These are phyloP conservation scores for Drosophila cognata DNA, from an alignment of 2,888 invertebrate species.

Conservation along the genomic window DNA sequence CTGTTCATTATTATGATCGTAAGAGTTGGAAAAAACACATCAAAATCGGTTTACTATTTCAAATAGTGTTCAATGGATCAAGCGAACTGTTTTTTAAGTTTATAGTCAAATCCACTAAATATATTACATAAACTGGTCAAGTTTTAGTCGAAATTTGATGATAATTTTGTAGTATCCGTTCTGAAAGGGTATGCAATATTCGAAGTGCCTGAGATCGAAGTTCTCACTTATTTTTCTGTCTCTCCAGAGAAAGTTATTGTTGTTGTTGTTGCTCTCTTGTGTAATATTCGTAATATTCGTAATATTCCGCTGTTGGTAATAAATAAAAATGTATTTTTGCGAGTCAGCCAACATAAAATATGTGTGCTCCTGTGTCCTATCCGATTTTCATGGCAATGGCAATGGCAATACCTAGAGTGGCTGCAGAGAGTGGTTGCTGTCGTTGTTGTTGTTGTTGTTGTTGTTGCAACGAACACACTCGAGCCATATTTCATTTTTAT, in stretches of 20 bases:
- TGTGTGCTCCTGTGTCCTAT: constrained; percentile 74
- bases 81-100: not conserved
- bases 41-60: not conserved
- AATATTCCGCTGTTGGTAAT: constrained; percentile 80
- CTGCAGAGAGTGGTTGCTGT: not conserved
- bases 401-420: constrained; percentile 56
- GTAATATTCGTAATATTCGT: constrained; percentile 55
- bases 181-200: not conserved
- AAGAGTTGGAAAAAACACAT: too few species aligned
- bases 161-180: not conserved
- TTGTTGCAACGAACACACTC: constrained; percentile 44
- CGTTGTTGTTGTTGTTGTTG: not conserved
- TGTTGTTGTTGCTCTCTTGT: constrained; percentile 28
- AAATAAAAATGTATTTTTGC: constrained; percentile 82
- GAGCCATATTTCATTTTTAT: constrained; percentile 84
- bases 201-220: not conserved
- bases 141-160: not conserved
- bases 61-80: not conserved
- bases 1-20: not conserved
- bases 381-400: constrained; percentile 84
- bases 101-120: not conserved
- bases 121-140: not conserved
- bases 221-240: not conserved
- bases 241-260: constrained; percentile 35
- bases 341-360: constrained; percentile 80